Base-by-base conservation (phyloP, 2,888 invertebrate genomes). In the Acanthoscelides obtectus region DNA sequence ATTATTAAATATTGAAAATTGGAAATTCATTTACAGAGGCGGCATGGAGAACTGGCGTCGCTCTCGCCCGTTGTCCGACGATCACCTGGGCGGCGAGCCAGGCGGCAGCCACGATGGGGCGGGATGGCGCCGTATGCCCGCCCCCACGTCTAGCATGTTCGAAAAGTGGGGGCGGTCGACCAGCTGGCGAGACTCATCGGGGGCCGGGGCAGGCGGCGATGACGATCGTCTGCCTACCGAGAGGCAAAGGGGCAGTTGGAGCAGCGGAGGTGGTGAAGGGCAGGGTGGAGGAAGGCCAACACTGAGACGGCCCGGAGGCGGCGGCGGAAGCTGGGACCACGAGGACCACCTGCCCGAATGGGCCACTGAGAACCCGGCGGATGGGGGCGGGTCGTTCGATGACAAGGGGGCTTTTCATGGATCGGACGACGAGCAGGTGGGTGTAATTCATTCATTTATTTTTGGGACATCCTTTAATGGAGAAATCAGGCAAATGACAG, bases 391-490 rank as follows among this genome's bases (percentile, higher is more conserved):
- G 0, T 94, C 96, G 70, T 98, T 98, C 85, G 98, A 98, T 86
- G 90, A 97, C 3, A 92, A 92, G 67, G 98, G 98, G 8, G 97
- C 97, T 17, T 98, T 98, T 85, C 95, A 96, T 79, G 95, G 95
- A 4, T 91, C 90, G 4, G 89, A 89, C 76, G 90, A 90, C 22
- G 89, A 87, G 77, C 82, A 82, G 78, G 80, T 82, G 76, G 25
- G 66, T 66, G 45, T 1, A 6, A 12, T 17, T 6, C 17, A 1
- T 1, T 12, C 5, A 12, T 45, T 4, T 4, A 4, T 12, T 1
- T 45, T 45, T 45, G 45, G 1, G 1, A 4, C 45, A 45, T 1
- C 45, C 1, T 12, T 1, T 12, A 3, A 12, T 6, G 45, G 25
- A 5, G 4, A 25, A 6, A 25, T 25, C 25, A n/a, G n/a, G n/a